Percentiles rank a stretch among this genome's conserved stretches.
These are phyloP conservation scores for Picus viridis DNA, from an alignment of 2,797 vertebrate species.

Conservation along the genomic window DNA sequence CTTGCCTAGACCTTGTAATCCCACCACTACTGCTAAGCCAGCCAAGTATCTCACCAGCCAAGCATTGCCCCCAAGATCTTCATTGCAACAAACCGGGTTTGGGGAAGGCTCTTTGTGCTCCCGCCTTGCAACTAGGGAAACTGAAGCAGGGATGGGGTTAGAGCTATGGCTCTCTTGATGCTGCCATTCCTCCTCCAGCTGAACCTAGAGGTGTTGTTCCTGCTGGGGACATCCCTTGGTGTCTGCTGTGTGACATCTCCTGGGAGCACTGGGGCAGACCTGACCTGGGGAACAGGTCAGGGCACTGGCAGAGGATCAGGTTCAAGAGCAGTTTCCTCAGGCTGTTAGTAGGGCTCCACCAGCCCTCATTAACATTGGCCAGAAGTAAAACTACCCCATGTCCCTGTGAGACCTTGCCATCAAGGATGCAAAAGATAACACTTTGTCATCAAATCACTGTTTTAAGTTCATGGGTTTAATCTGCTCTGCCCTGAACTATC, in stretches of 20 bases:
- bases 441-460: constrained; percentile 33
- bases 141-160: not conserved
- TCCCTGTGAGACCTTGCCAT: not conserved
- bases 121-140: not conserved
- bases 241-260: constrained; percentile 14
- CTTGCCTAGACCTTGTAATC: too few species aligned
- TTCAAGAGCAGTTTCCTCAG: not conserved
- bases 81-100: fast-evolving
- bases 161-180: not conserved
- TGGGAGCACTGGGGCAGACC: not conserved
- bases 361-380: not conserved
- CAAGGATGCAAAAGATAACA: constrained; percentile 16
- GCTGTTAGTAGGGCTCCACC: not conserved
- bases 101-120: not conserved
- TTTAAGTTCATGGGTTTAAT: not conserved
- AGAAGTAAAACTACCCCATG: not conserved
- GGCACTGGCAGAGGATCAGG: not conserved
- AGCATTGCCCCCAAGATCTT: not conserved
- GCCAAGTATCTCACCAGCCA: not conserved
- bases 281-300: constrained; percentile 28
- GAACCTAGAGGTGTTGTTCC: not conserved
- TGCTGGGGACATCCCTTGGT: not conserved
- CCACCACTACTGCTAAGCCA: too few species aligned
- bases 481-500: not conserved
- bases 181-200: not conserved